Conservation (phyloP, 2,113 vertebrate species). For the Amphiprion ocellaris region DNA sequence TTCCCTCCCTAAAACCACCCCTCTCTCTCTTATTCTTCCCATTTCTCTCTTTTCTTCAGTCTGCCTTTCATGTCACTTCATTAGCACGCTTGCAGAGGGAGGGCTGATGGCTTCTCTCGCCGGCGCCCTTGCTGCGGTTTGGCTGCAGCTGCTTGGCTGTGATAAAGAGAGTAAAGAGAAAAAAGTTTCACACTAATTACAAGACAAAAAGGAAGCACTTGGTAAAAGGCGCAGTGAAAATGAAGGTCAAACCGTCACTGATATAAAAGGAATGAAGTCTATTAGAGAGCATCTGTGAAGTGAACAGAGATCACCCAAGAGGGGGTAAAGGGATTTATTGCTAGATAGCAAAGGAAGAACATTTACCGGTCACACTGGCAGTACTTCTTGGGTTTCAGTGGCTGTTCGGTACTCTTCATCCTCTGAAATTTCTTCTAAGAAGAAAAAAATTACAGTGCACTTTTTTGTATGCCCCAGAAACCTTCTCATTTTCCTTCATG, state of each 20-base stretch:
- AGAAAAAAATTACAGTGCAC: not conserved
- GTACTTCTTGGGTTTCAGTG: constrained; percentile 54
- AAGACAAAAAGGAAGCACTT: constrained; percentile 66
- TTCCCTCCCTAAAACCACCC: not conserved
- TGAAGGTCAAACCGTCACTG: constrained; percentile 71
- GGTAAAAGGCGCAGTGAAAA: constrained; percentile 45
- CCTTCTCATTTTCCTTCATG: not conserved
- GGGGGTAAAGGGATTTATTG: constrained; percentile 13
- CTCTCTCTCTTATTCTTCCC: constrained; percentile 3
- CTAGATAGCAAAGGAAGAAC: constrained; percentile 40
- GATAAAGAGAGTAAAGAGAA: constrained; percentile 70
- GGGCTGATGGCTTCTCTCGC: constrained; percentile 53
- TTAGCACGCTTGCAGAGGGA: constrained; percentile 36
- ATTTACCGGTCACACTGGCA: constrained; percentile 81
- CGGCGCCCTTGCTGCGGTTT: constrained; percentile 54
- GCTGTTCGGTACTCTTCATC: constrained; percentile 53
- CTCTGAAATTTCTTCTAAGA: constrained; percentile 54
- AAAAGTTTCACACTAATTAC: constrained; percentile 78
- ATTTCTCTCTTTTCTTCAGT: constrained; percentile 42
- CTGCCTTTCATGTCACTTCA: constrained; percentile 56
- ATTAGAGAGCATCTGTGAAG: constrained; percentile 60
- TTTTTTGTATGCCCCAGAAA: not conserved
- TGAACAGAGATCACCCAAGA: constrained; percentile 48
- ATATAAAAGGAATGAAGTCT: constrained; percentile 52
- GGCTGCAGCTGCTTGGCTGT: constrained; percentile 68